Base-by-base conservation (phyloP, 2,888 invertebrate genomes). In the Oxystoma pomonae region DNA sequence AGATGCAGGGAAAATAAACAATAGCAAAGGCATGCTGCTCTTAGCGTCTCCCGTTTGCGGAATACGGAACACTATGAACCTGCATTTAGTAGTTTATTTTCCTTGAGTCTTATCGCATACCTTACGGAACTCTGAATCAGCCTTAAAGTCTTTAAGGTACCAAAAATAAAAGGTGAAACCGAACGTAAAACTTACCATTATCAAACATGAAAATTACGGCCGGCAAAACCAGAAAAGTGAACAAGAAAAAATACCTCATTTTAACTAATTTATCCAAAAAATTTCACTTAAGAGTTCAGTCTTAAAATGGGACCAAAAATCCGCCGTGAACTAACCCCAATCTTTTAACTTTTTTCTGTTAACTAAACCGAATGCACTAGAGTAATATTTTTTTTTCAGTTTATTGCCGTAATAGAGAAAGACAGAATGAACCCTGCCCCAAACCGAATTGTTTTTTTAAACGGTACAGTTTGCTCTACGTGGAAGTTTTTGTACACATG, bases 201-300 rank as follows among this genome's bases (percentile, higher is more conserved):
- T 87, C 86, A 69, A 89, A 84, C 70, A 88, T 87, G 71, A 90
- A 85, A 70, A 91, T 84, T 56, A 89, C 84, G 35, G 89, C 87
- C 71, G 91, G 91, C 68, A 92, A 80, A 71, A 90, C 86, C 74
- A 92, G 75, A 62, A 91, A 76, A 67, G 85, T 76, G 58, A 89
- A 78, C 73, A 91, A 79, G 77, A 87, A 84, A 73, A 89, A 81
- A 74, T 86, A 83, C 81, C 86, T 90, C 91, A 92, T 91, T 78
- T 71, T 72, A 52, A 49, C 57, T 55, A 50, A 18, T 35, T 35
- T 57, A 51, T 59, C n/a, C 20, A 9, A 35, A 22, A 16, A 20
- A 16, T 22, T 12, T 19, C 16, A 55, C 35, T 56, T 21, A 21
- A 20, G 22, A 18, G 50, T 55, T 18, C 35, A 22, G 59, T n/a